Base-by-base conservation (phyloP, 2,113 vertebrate species). In the Scomber scombrus region DNA sequence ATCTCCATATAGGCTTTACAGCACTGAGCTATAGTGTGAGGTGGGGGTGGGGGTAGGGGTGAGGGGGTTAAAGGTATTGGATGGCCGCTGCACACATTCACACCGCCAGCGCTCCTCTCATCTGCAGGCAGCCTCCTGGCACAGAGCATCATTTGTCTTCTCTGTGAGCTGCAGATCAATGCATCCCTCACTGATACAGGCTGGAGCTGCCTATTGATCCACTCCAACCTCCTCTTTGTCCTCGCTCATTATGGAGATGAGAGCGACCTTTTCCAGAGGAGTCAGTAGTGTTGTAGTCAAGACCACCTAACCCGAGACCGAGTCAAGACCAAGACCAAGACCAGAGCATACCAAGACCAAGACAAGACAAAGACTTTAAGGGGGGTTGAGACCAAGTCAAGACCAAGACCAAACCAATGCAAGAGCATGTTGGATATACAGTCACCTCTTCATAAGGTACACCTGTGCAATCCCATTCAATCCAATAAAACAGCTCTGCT, bases 221-320 rank as follows among this genome's bases (percentile, higher is more conserved):
- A 55, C 72, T 67, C 80, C 19, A 73, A 73, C 82, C 70, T 88
- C 40, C 67, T 83, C 86, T 89, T 88, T 93, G 90, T 93, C 89
- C 85, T 79, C 55, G n/a, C 85, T 84, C 90, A 83, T 95, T 91
- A 92, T 88, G 88, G 85, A 91, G 87, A 93, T 92, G 91, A 86
- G 81, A 67, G 64, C 87, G 86, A 92, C 94, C 94, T 94, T 93
- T 91, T 86, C 68, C 68, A 58, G 74, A 82, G 71, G 85, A 81
- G 89, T 82, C 65, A 55, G 61, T 26, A 26, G 23, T 26, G 23
- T 26, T 26, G 23, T 26, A 26, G 23, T 26, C 23, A 26, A 26
- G 3, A 26, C 23, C 23, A 26, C 3, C 23, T 26, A 26, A 26
- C 23, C 23, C 3, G 23, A 26, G 23, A 26, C 23, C 3, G 23